A percentile compares a stretch with the other conserved stretches of the same genome.
These are phyloP conservation scores for Anagrus nilaparvatae DNA, from an alignment of 1,140 invertebrate genomes.

Conservation along the genomic window DNA sequence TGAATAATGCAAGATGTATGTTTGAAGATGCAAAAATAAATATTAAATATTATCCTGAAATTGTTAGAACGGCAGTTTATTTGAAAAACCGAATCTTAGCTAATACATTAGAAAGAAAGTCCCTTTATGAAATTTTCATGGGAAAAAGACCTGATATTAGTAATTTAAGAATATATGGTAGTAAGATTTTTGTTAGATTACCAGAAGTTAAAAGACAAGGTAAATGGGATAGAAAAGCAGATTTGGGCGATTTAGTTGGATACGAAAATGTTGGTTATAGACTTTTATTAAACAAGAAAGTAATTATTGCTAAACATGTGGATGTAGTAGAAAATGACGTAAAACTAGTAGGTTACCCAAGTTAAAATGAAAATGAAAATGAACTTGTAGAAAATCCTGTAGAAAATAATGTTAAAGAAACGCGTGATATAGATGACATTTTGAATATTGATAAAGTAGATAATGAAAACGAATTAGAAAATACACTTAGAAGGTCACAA, in stretches of 20 bases:
- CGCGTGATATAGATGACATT: too few species aligned
- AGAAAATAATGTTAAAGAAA: too few species aligned
- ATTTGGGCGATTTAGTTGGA: constrained; percentile 17
- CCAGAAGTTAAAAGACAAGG: constrained; percentile 16
- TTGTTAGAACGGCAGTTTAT: constrained; percentile 22
- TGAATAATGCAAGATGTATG: constrained; percentile 19
- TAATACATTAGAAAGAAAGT: constrained; percentile 32
- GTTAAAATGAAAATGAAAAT: too few species aligned
- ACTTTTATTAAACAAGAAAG: too few species aligned
- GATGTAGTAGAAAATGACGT: too few species aligned
- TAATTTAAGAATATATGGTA: constrained; percentile 23
- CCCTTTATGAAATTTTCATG: constrained; percentile 33
- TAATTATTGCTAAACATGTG: too few species aligned
- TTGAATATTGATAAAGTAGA: too few species aligned
- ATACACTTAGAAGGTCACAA: too few species aligned
- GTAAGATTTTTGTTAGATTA: constrained; percentile 17
- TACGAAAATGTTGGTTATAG: constrained; percentile 19
- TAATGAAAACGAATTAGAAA: too few species aligned
- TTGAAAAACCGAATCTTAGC: constrained; percentile 26
- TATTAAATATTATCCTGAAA: constrained; percentile 29
- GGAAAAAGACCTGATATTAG: constrained; percentile 24
- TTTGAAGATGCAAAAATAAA: constrained; percentile 22
- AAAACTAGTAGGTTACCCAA: too few species aligned
- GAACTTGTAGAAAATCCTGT: too few species aligned
- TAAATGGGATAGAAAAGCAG: constrained; percentile 19